phyloP scores from a whole-genome alignment of 2,113 vertebrate species.

The Zosterops borbonicus region DNA sequence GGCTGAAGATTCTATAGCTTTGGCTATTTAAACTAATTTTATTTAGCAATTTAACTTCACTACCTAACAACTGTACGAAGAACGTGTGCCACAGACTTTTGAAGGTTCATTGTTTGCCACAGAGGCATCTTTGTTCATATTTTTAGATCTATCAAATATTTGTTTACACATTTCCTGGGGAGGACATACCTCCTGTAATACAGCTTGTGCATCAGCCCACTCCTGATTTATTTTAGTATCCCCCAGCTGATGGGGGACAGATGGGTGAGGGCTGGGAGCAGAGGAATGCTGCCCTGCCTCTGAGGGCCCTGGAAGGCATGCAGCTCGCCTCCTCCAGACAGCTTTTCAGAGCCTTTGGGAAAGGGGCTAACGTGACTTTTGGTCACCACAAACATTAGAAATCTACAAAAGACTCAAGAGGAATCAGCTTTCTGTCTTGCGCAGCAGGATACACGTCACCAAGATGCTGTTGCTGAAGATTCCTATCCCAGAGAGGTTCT shows the following conservation, averaged over 20 bases:
- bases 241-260: conserved; percentile 57
- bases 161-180: conserved; percentile 52
- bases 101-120: neutral
- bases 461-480: neutral
- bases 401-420: neutral
- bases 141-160: conserved; percentile 52
- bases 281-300: conserved; percentile 63
- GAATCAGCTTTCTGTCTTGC: neutral
- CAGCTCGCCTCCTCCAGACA: neutral
- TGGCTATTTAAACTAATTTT: neutral
- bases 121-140: neutral
- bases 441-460: rapidly evolving
- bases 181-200: conserved; percentile 19
- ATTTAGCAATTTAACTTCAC: neutral
- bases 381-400: neutral
- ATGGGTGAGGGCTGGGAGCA: conserved; percentile 39
- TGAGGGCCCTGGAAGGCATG: neutral
- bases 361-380: neutral
- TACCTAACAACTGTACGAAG: neutral
- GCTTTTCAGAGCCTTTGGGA: neutral
- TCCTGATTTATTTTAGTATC: conserved; percentile 50
- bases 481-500: neutral
- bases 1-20: neutral
- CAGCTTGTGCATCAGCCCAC: conserved; percentile 27
- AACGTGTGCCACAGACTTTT: neutral